A percentile compares a stretch with the other conserved stretches of the same genome.
These are phyloP conservation scores for Melikaiella ostensackeni DNA, from an alignment of 2,888 invertebrate genomes.

Conservation along the genomic window DNA sequence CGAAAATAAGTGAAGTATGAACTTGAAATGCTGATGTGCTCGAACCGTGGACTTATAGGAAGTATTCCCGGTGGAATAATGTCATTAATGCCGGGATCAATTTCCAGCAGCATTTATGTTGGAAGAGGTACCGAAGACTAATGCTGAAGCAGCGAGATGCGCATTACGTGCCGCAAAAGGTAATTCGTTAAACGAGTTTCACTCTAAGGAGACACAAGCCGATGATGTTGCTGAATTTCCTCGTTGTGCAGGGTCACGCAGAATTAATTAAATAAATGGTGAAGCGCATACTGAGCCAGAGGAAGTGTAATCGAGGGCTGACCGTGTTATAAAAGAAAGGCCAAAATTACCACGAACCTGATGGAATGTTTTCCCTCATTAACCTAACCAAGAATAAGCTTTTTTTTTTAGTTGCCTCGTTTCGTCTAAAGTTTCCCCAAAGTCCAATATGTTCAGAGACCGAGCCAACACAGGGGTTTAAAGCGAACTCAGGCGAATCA, in stretches of 20 bases:
- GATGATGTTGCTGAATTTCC: slow-evolving; percentile 6
- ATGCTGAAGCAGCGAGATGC: slow-evolving; percentile 21
- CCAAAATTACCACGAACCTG: slow-evolving; percentile 12
- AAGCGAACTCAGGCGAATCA: slow-evolving; percentile 20
- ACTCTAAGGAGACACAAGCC: neutral
- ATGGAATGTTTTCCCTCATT: slow-evolving; percentile 28
- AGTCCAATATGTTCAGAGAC: slow-evolving; percentile 8
- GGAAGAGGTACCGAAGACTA: slow-evolving; percentile 4
- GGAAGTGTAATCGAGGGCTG: slow-evolving; percentile 5
- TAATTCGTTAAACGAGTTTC: slow-evolving; percentile 27
- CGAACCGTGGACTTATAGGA: neutral
- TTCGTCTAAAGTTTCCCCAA: slow-evolving; percentile 23
- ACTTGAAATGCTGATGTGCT: neutral
- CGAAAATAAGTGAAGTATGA: neutral
- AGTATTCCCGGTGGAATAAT: neutral
- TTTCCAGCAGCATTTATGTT: slow-evolving; percentile 19
- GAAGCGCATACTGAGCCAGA: neutral
- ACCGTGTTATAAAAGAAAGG: neutral
- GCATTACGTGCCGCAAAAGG: slow-evolving; percentile 29
- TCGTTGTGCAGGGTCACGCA: neutral
- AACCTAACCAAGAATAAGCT: slow-evolving; percentile 15
- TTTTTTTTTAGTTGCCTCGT: slow-evolving; percentile 16
- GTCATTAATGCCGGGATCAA: slow-evolving; percentile 7
- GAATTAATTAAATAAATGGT: slow-evolving; percentile 8
- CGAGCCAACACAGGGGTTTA: neutral